A percentile compares a stretch with the other conserved stretches of the same genome.
Conservation (phyloP, 2,888 invertebrate species). For the Megamerina dolium region DNA sequence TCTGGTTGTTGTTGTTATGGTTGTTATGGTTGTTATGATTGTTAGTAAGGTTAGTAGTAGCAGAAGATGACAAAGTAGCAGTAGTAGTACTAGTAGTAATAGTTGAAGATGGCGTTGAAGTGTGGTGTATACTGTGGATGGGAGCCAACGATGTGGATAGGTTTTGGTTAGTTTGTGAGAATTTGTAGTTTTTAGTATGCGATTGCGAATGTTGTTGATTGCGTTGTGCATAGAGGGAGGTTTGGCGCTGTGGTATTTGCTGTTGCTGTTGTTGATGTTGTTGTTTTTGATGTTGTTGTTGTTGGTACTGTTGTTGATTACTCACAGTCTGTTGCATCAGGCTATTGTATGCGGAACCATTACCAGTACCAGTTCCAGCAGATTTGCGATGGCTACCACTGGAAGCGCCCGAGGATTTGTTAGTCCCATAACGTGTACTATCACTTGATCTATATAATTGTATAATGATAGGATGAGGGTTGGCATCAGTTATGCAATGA, state of each 20-base stretch:
- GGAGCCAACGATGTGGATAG: constrained; percentile 35
- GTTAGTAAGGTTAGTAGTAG: constrained; percentile 9
- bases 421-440: constrained; percentile 55
- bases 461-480: background rate
- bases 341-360: constrained; percentile 35
- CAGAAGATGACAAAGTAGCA: constrained; percentile 12
- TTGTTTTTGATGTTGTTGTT: constrained; percentile 30
- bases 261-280: constrained; percentile 37
- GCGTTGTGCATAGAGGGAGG: constrained; percentile 30
- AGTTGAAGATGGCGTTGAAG: constrained; percentile 18
- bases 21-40: constrained; percentile 16
- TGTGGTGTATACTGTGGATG: constrained; percentile 33
- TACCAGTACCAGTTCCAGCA: constrained; percentile 35
- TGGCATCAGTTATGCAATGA: background rate
- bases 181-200: constrained; percentile 28
- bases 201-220: constrained; percentile 40
- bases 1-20: constrained; percentile 16
- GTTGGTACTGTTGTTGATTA: constrained; percentile 45
- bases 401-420: constrained; percentile 49
- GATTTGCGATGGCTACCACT: constrained; percentile 49
- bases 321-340: constrained; percentile 49
- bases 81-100: constrained; percentile 27
- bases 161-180: constrained; percentile 28
- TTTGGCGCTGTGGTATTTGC: constrained; percentile 28
- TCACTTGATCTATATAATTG: constrained; percentile 52